phyloP scores from a whole-genome alignment of 2,888 invertebrate genomes.

The Maniola hyperantus region DNA sequence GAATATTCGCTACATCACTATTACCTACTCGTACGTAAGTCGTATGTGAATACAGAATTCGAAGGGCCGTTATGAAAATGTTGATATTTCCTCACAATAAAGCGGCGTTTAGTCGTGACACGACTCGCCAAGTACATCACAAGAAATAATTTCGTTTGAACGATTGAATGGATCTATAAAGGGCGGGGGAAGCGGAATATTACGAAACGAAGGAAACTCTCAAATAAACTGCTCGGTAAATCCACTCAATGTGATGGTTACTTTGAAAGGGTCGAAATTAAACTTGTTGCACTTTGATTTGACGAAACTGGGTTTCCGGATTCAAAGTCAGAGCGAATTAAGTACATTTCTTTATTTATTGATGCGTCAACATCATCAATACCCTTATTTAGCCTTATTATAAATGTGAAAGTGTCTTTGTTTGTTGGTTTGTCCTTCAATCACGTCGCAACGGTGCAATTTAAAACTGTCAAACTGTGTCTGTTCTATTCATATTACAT shows the following conservation, averaged over 20 bases:
- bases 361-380: background rate
- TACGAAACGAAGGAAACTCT: conserved; percentile 20
- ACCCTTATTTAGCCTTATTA: too few species aligned
- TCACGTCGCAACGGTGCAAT: too few species aligned
- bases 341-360: background rate
- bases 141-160: conserved; percentile 53
- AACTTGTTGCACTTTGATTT: conserved; percentile 15
- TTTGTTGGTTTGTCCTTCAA: too few species aligned
- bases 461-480: too few species aligned
- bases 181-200: conserved; percentile 37
- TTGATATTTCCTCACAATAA: conserved; percentile 47
- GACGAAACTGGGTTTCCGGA: background rate
- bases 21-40: too few species aligned
- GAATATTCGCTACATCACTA: too few species aligned
- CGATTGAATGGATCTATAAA: conserved; percentile 70
- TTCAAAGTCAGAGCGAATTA: background rate
- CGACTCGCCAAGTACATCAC: conserved; percentile 39
- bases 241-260: conserved; percentile 14
- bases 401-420: too few species aligned
- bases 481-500: too few species aligned
- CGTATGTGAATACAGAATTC: conserved; percentile 16
- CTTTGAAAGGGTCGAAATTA: conserved; percentile 14
- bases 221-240: conserved; percentile 24
- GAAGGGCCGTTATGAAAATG: conserved; percentile 39
- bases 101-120: conserved; percentile 44